A percentile compares a stretch with the other conserved stretches of the same genome.
phyloP scores from a whole-genome alignment of 1,140 invertebrate genomes.

The Calliopsis andreniformis region DNA sequence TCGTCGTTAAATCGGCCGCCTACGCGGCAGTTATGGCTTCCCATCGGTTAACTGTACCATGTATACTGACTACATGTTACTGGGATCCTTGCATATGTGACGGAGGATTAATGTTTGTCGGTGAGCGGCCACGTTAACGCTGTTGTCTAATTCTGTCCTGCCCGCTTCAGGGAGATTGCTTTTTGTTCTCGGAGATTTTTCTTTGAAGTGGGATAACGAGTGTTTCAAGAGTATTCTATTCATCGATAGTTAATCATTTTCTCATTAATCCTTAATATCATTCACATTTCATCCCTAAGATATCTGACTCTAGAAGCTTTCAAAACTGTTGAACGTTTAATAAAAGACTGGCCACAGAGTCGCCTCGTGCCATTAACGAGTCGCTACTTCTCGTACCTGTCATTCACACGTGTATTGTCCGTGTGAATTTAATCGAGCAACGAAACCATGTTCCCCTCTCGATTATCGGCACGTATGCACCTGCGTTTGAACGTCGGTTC shows the following conservation, averaged over 20 bases:
- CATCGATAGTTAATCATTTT: no score
- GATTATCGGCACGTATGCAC: slow-evolving; percentile 43
- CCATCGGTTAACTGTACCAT: slow-evolving; percentile 53
- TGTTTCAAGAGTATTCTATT: no score
- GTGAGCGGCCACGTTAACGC: slow-evolving; percentile 15
- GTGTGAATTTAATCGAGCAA: slow-evolving; percentile 40
- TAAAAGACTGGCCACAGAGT: neutral
- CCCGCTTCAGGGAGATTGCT: no score
- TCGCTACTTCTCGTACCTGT: no score
- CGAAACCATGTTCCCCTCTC: slow-evolving; percentile 31
- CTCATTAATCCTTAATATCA: no score
- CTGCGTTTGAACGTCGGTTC: slow-evolving; percentile 29
- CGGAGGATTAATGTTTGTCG: slow-evolving; percentile 54
- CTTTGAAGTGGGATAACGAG: neutral
- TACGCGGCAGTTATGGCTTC: slow-evolving; percentile 75
- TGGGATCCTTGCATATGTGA: slow-evolving; percentile 62
- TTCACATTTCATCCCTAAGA: no score
- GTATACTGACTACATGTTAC: slow-evolving; percentile 64
- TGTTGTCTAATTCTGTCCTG: slow-evolving; percentile 2
- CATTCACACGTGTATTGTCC: neutral
- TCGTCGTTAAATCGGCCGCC: slow-evolving; percentile 79
- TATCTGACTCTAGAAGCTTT: no score
- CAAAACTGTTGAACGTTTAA: neutral
- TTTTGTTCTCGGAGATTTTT: neutral
- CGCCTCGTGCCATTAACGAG: no score